These are phyloP conservation scores for Lasioglossum marginatum DNA, from an alignment of 2,888 invertebrate genomes.

Conservation along the genomic window DNA sequence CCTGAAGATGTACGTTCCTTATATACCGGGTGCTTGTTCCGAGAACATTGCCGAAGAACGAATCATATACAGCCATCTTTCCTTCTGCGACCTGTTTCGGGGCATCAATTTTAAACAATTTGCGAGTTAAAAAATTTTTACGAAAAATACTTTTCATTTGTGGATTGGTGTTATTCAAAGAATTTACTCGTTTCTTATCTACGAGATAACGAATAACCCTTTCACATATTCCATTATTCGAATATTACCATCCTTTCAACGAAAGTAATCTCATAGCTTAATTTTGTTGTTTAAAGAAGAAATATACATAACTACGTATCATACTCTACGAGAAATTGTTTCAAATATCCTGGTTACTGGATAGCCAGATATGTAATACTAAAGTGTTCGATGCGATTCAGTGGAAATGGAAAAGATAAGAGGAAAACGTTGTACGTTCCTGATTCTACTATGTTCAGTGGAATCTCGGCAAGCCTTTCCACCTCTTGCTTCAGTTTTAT, in stretches of 20 bases:
- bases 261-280: not conserved
- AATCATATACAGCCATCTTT: not conserved
- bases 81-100: not conserved
- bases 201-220: not conserved
- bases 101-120: not conserved
- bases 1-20: constrained; percentile 60
- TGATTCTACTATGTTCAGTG: constrained; percentile 49
- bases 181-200: not conserved
- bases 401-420: constrained; percentile 65
- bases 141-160: no score
- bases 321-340: constrained; percentile 58
- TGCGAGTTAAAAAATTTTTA: no score
- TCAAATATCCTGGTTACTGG: constrained; percentile 52
- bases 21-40: constrained; percentile 57
- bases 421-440: constrained; percentile 69
- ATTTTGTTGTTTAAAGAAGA: not conserved
- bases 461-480: constrained; percentile 43
- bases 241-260: not conserved
- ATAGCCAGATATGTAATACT: constrained; percentile 64
- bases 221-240: not conserved
- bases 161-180: not conserved
- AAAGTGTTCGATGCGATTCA: constrained; percentile 31
- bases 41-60: constrained; percentile 20
- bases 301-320: not conserved
- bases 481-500: constrained; percentile 24